These are phyloP conservation scores for Eidolon helvum DNA, from an alignment of 2,113 vertebrate genomes.

Conservation along the genomic window DNA sequence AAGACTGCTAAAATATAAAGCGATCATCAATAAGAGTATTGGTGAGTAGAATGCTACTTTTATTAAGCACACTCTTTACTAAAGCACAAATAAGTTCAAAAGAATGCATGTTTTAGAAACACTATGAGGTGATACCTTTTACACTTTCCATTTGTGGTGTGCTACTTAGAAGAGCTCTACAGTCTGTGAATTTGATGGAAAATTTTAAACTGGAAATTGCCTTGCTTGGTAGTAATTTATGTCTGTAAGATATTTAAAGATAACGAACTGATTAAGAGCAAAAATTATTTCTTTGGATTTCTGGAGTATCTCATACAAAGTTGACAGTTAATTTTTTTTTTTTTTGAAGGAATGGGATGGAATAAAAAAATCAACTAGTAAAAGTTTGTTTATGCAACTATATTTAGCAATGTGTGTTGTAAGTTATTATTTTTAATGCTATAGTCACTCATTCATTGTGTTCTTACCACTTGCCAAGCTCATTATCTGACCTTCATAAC, in stretches of 20 bases:
- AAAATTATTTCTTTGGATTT: background rate
- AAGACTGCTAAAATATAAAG: background rate
- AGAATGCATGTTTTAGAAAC: background rate
- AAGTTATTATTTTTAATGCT: background rate
- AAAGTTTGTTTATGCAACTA: background rate
- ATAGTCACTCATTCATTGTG: background rate
- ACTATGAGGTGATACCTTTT: fast-evolving
- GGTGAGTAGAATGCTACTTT: background rate
- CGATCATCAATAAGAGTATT: background rate
- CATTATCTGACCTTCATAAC: background rate
- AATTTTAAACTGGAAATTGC: background rate
- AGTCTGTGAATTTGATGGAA: background rate
- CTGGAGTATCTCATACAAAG: background rate
- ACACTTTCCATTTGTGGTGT: background rate
- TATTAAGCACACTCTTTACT: background rate
- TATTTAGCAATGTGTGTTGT: background rate
- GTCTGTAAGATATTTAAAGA: background rate
- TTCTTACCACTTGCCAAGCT: background rate
- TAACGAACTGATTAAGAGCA: background rate
- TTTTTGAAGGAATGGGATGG: background rate
- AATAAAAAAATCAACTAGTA: background rate
- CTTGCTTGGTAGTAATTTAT: background rate
- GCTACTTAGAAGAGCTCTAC: background rate
- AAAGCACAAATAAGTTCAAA: background rate
- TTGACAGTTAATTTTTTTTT: background rate